Percentiles rank a stretch among this genome's conserved stretches.
These are phyloP conservation scores for Pristis pectinata DNA, from an alignment of 2,797 vertebrate genomes.

Conservation along the genomic window DNA sequence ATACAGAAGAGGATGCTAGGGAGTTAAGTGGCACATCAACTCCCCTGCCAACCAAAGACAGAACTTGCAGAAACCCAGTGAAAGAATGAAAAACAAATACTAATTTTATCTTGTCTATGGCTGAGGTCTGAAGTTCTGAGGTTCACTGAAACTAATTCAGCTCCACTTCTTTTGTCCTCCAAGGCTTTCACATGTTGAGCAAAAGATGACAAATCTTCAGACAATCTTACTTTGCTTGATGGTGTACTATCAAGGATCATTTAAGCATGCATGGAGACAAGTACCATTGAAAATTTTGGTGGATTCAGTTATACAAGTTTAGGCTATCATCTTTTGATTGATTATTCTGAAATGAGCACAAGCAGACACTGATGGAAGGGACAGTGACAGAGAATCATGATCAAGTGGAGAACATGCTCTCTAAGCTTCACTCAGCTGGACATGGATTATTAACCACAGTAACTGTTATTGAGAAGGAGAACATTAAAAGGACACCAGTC, in stretches of 20 bases:
- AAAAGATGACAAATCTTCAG: not conserved
- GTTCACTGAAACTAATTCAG: not conserved
- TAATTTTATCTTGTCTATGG: not conserved
- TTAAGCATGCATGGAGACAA: not conserved
- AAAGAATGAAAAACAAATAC: not conserved
- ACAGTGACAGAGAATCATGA: too few species aligned
- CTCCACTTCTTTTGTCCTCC: not conserved
- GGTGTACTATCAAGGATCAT: not conserved
- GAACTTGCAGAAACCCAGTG: not conserved
- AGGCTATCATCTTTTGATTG: not conserved
- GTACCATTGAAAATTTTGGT: not conserved
- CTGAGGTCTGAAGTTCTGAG: not conserved
- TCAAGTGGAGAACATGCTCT: not conserved
- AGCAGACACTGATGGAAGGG: not conserved
- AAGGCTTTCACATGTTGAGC: not conserved
- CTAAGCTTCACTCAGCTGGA: not conserved
- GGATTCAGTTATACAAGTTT: not conserved
- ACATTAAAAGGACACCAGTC: not conserved
- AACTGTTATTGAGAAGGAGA: not conserved
- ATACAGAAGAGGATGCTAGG: not conserved
- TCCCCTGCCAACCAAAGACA: not conserved
- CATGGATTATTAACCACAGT: not conserved
- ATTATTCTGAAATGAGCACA: not conserved
- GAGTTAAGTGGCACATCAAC: not conserved
- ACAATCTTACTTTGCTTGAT: not conserved